phyloP scores from a whole-genome alignment of 1,140 invertebrate species.

The Diachasmimorpha longicaudata region DNA sequence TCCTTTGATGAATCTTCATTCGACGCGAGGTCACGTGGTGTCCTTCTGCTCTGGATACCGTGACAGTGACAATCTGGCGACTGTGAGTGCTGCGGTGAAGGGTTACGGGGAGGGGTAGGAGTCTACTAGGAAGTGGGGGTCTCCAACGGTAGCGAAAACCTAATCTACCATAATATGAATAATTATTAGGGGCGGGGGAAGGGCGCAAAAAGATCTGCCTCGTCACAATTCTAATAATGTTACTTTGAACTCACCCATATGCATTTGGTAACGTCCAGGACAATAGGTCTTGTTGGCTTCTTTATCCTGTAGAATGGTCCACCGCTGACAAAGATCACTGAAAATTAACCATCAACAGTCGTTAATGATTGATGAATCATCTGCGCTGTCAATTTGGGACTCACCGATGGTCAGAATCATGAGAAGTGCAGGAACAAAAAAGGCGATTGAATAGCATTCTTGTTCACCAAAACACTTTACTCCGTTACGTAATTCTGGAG shows the following conservation, averaged over 20 bases:
- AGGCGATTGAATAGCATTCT: conserved; percentile 89
- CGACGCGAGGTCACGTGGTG: too few species aligned
- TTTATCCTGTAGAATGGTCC: conserved; percentile 78
- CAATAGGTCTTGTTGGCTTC: conserved; percentile 82
- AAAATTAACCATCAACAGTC: conserved; percentile 31
- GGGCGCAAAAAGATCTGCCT: too few species aligned
- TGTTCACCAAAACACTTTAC: conserved; percentile 82
- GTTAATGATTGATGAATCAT: neutral
- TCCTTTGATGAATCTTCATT: too few species aligned
- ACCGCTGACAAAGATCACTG: conserved; percentile 83
- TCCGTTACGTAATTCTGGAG: conserved; percentile 84
- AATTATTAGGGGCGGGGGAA: too few species aligned
- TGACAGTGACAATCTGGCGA: too few species aligned
- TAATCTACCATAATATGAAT: too few species aligned
- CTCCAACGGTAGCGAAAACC: too few species aligned
- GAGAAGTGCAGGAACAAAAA: conserved; percentile 86
- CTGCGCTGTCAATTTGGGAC: conserved; percentile 44
- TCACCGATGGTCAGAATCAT: conserved; percentile 83
- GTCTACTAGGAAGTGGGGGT: too few species aligned
- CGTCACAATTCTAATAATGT: too few species aligned
- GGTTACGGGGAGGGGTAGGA: too few species aligned
- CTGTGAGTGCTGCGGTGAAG: too few species aligned
- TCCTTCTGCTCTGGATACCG: too few species aligned
- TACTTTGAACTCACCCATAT: conserved; percentile 73
- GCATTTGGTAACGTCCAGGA: conserved; percentile 78